Percentiles rank a stretch among this genome's conserved stretches.
These are phyloP conservation scores for Symphodus melops DNA, from an alignment of 2,113 vertebrate species.

Conservation along the genomic window DNA sequence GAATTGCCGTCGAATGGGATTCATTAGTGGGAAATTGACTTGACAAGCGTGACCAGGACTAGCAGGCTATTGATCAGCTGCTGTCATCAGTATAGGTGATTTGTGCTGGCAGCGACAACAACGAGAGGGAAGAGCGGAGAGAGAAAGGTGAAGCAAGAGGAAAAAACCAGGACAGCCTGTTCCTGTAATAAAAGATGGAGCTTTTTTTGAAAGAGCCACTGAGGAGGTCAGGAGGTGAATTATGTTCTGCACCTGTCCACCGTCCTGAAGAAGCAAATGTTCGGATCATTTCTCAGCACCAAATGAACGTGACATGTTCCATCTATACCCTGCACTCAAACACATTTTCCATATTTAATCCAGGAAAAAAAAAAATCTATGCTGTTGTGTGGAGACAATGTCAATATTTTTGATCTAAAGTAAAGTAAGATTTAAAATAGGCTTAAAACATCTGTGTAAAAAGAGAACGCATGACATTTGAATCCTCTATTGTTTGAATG, in stretches of 20 bases:
- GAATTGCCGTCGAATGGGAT: conserved; percentile 39
- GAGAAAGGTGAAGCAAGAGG: neutral
- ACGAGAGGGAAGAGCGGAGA: neutral
- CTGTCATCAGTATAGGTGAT: conserved; percentile 70
- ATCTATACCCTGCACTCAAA: too few relatives aligned
- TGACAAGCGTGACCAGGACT: conserved; percentile 56
- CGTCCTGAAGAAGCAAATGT: too few relatives aligned
- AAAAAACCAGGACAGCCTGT: neutral
- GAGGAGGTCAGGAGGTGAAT: neutral
- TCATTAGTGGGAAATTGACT: conserved; percentile 71
- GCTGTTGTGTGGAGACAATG: too few relatives aligned
- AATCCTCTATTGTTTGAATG: neutral
- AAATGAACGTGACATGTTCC: too few relatives aligned
- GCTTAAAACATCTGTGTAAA: too few relatives aligned
- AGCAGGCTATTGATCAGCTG: conserved; percentile 64
- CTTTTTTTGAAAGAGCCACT: neutral
- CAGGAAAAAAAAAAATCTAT: too few relatives aligned
- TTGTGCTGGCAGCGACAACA: conserved; percentile 43
- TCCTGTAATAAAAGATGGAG: neutral
- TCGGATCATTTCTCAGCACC: too few relatives aligned
- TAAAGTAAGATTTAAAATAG: too few relatives aligned
- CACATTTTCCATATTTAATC: too few relatives aligned
- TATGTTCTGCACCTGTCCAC: neutral
- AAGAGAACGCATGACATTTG: too few relatives aligned
- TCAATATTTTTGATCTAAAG: too few relatives aligned